phyloP scores from a whole-genome alignment of 2,888 invertebrate species.

The Dasysyrphus albostriatus region DNA sequence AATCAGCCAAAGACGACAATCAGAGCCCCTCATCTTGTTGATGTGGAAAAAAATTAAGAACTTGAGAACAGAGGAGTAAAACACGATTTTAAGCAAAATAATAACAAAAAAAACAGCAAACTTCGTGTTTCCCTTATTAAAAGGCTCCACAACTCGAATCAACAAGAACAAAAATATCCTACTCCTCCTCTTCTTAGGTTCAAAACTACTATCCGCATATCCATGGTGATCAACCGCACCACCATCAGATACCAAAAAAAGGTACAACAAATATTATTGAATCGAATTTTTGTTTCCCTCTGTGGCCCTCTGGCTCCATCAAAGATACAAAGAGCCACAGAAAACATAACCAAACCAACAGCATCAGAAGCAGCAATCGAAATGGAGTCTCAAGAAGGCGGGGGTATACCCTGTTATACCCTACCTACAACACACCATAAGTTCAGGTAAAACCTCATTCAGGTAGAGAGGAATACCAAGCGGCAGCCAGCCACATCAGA shows the following conservation, averaged over 20 bases:
- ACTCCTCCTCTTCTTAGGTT: constrained; percentile 40
- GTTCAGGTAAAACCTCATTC: constrained; percentile 56
- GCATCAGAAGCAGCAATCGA: constrained; percentile 68
- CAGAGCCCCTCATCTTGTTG: constrained; percentile 58
- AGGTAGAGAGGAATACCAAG: constrained; percentile 58
- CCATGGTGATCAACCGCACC: constrained; percentile 34
- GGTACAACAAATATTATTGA: constrained; percentile 68
- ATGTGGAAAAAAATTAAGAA: constrained; percentile 41
- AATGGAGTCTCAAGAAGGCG: constrained; percentile 75
- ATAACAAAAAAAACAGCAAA: constrained; percentile 58
- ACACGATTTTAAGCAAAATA: constrained; percentile 59
- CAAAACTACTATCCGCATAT: constrained; percentile 39
- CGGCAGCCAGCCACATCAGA: constrained; percentile 71
- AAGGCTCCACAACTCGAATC: constrained; percentile 55
- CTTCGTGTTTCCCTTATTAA: constrained; percentile 77
- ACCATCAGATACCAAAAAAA: constrained; percentile 40
- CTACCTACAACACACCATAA: constrained; percentile 32
- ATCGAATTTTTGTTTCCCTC: constrained; percentile 42
- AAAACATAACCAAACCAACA: constrained; percentile 24
- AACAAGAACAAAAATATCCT: constrained; percentile 31
- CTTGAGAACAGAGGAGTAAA: constrained; percentile 36
- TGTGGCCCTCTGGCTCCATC: constrained; percentile 24
- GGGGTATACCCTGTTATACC: constrained; percentile 50
- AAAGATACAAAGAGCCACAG: constrained; percentile 21
- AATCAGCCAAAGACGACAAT: constrained; percentile 58